Percentiles rank a stretch among this genome's conserved stretches.
Evolutionary conservation across 2,113 vertebrate species (phyloP).

Genomic region (Heptranchias perlo): DNA sequence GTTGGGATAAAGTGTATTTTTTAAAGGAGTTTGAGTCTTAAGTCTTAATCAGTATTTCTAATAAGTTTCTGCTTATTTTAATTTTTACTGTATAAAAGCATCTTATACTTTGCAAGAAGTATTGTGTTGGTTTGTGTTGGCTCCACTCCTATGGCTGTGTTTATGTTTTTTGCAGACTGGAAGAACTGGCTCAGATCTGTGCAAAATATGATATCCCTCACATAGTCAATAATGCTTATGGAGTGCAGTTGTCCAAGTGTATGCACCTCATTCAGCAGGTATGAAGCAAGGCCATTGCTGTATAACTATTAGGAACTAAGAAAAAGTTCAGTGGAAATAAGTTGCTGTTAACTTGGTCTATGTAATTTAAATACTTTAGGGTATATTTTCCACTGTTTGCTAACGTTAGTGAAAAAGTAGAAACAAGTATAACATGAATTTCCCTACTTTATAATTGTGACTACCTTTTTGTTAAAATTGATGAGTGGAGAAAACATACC

Average conservation of each 20-base stretch:
- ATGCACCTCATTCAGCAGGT: constrained; percentile 98
- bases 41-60: background rate
- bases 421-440: background rate
- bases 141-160: background rate
- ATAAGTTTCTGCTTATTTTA: background rate
- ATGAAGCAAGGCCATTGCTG: constrained; percentile 40
- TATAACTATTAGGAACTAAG: background rate
- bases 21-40: background rate
- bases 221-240: constrained; percentile 94
- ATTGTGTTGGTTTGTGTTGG: background rate
- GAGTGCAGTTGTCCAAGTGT: constrained; percentile 90
- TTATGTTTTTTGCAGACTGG: constrained; percentile 61
- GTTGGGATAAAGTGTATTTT: background rate
- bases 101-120: too few species aligned
- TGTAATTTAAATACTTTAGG: background rate
- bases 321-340: background rate
- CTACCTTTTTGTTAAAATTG: background rate
- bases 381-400: background rate
- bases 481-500: background rate
- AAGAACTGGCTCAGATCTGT: constrained; percentile 81
- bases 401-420: background rate
- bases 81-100: too few species aligned
- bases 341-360: background rate
- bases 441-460: background rate
- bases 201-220: constrained; percentile 77